Evolutionary conservation across 2,797 vertebrate genomes (phyloP), one percentile per base, ranked within the genome.

Genomic region (Hafferia zeledoni): DNA sequence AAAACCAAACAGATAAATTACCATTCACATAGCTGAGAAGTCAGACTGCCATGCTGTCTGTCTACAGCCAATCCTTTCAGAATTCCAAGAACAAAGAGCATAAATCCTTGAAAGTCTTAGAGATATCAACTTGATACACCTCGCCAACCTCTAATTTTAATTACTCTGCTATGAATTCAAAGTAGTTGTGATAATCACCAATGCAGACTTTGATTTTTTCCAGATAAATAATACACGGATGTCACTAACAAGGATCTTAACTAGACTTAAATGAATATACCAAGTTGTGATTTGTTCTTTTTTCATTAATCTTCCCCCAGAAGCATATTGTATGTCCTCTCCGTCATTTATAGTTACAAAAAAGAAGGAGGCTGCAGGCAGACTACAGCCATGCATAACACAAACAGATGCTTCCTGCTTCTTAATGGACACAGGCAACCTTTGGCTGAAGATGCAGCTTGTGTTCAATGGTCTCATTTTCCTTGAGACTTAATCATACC

Each of bases 391-490:
- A 84, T 53, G 44, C 85, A 72, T 76, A 93, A 92, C 69, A 86
- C 87, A 95, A 95, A 93, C 92, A 96, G 89, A 96, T 95, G 92
- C 89, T 95, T 96, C 95, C 93, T 96, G 76, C 82, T 96, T 94
- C 92, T 94, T 94, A 95, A 96, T 90, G 91, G 95, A 94, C 87
- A 93, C 4, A 5, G 82, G 56, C 4, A 16, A 96, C 92, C 89
- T 94, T 92, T 89, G 87, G 92, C 91, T 96, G 89, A 90, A 96
- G 92, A 93, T 77, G 65, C 59, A 92, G 83, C 56, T 93, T 55
- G 61, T 56, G 50, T 90, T 95, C 94, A 88, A 67, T 86, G 90
- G 91, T 68, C 56, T 52, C 82, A 90, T 95, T 95, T 95, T 97
- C 91, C 76, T 56, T 76, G 6, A 84, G 91, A 82, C 85, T 93